Percentiles rank a stretch among this genome's conserved stretches.
These are phyloP conservation scores for Osmoderma eremita DNA, from an alignment of 2,888 invertebrate species.

Conservation along the genomic window DNA sequence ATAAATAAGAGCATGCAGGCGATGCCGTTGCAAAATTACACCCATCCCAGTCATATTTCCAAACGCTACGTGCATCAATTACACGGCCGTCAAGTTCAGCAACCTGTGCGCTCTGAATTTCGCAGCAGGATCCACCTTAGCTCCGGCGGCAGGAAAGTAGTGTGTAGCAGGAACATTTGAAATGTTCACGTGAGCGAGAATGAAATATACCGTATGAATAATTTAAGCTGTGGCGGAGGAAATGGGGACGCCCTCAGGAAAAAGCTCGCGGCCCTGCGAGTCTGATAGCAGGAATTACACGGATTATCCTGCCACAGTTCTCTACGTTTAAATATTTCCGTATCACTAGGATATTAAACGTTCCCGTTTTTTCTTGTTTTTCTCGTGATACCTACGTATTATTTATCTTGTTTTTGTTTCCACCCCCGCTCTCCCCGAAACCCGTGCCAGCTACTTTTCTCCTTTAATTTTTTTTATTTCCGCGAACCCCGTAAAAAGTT, in stretches of 20 bases:
- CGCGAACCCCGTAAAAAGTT: neutral
- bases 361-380: conserved; percentile 19
- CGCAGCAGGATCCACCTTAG: conserved; percentile 37
- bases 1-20: conserved; percentile 33
- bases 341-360: conserved; percentile 28
- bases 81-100: conserved; percentile 39
- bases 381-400: conserved; percentile 27
- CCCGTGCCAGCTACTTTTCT: neutral
- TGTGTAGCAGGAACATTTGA: conserved; percentile 40
- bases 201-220: conserved; percentile 59
- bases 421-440: neutral
- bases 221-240: conserved; percentile 54
- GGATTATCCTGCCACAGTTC: conserved; percentile 52
- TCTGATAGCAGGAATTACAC: conserved; percentile 53
- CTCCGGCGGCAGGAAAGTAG: conserved; percentile 38
- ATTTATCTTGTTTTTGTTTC: conserved; percentile 22
- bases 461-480: conserved; percentile 4
- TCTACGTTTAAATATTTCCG: conserved; percentile 31
- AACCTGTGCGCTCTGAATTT: conserved; percentile 38
- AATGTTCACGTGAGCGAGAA: conserved; percentile 55
- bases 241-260: conserved; percentile 50
- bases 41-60: conserved; percentile 39
- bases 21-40: conserved; percentile 33
- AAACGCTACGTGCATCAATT: conserved; percentile 41
- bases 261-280: conserved; percentile 48